Evolutionary conservation across 2,113 vertebrate genomes (phyloP), one percentile per base, ranked within the genome.

Genomic region (Perca fluviatilis): DNA sequence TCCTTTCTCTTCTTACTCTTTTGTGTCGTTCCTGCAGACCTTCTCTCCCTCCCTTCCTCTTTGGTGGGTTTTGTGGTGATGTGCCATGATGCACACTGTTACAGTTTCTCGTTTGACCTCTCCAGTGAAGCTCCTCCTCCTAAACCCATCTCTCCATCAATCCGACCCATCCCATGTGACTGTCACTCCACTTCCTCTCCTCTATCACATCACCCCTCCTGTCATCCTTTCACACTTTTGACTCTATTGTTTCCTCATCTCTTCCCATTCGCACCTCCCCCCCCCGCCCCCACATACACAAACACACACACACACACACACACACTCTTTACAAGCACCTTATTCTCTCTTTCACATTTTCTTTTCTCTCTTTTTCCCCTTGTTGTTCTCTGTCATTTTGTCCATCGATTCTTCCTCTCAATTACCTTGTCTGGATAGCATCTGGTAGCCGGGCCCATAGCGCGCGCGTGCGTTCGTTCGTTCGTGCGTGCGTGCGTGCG

Each of bases 401-500:
- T 67, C 74, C 51, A 14, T 73, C 60, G 50, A 51, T 82, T 78
- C 58, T 66, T 84, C 50, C 77, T 79, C 61, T 86, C 82, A 80
- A 73, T 88, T 86, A 84, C 62, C 61, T 71, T 58, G 72, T 88
- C 79, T 86, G 82, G 65, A 69, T 60, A 87, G 80, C 88, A 88
- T 89, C 90, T 90, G 90, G 79, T 64, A 70, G 80, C 21, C 63
- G 57, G 57, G 62, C 62, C 76, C 33, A 13, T 10, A 23, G 43
- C 56, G 50, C 77, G 51, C 11, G 36, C 27, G 70, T 56, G 68
- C 43, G 46, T 62, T n/a, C n/a, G n/a, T n/a, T n/a, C n/a, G n/a
- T n/a, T n/a, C n/a, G 58, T 36, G 57, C n/a, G 30, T 30, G 27
- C 18, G 58, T 9, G 30, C 12, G 10, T 56, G 21, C 23, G 53